phyloP scores from a whole-genome alignment of 2,113 vertebrate genomes.

The Hoplias malabaricus region DNA sequence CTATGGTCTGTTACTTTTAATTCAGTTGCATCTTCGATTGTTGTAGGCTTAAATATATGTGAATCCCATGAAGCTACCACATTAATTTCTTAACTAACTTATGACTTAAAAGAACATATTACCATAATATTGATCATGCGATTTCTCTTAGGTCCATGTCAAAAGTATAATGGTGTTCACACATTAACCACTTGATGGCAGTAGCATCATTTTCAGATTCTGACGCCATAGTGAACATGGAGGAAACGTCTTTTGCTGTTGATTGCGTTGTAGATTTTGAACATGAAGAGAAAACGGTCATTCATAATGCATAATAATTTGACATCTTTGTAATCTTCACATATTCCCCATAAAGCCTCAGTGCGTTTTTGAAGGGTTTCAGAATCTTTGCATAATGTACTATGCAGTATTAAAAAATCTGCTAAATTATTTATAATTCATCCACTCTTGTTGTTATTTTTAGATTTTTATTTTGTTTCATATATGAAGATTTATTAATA shows the following conservation, averaged over 20 bases:
- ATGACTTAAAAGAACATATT: too few species aligned
- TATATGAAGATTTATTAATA: too few species aligned
- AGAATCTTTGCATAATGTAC: neutral
- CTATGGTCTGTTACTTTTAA: constrained; percentile 10
- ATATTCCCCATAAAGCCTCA: too few species aligned
- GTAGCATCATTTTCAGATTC: constrained; percentile 51
- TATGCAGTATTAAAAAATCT: neutral
- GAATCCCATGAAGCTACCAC: too few species aligned
- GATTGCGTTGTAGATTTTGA: constrained; percentile 3
- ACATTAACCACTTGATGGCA: constrained; percentile 56
- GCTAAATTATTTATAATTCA: neutral
- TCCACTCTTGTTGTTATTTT: neutral
- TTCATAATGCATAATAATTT: constrained; percentile 7
- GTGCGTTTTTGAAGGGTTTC: too few species aligned
- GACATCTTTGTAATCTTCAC: too few species aligned
- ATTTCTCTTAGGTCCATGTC: neutral
- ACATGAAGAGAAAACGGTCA: neutral
- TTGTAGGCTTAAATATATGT: too few species aligned
- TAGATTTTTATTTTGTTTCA: too few species aligned
- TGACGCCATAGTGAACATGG: neutral
- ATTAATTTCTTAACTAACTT: neutral
- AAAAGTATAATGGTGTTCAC: neutral
- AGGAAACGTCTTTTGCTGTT: neutral
- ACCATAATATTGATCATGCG: too few species aligned
- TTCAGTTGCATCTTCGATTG: neutral